Evolutionary conservation across 2,113 vertebrate species (phyloP).

Genomic region (Marcusenius ussheri): DNA sequence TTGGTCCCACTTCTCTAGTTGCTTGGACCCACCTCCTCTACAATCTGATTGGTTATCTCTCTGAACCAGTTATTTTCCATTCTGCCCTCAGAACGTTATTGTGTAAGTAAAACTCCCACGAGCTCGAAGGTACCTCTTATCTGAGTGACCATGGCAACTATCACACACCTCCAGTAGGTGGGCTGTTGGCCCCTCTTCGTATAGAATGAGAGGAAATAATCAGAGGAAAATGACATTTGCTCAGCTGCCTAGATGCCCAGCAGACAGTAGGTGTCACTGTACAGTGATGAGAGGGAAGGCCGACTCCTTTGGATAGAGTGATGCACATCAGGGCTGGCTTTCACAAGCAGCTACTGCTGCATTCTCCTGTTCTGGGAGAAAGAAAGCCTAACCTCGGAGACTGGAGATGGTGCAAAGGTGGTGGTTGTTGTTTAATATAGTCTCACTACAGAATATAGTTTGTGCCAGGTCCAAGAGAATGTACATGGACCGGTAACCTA

Average conservation of each 20-base stretch:
- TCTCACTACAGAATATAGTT: background rate
- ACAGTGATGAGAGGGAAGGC: background rate
- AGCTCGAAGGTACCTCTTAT: conserved; percentile 38
- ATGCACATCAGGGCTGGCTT: background rate
- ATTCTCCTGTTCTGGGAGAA: background rate
- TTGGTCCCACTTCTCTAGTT: background rate
- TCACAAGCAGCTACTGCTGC: background rate
- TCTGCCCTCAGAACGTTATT: background rate
- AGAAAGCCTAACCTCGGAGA: background rate
- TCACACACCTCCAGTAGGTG: conserved; percentile 35
- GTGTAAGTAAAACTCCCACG: background rate
- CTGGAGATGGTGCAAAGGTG: background rate
- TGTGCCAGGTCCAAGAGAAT: background rate
- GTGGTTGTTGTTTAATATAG: background rate
- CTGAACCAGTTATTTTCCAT: background rate
- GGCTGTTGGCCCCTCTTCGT: conserved; percentile 30
- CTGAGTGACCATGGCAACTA: conserved; percentile 25
- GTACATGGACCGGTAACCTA: background rate
- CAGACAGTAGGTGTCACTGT: background rate
- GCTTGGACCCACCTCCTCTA: background rate
- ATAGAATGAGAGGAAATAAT: background rate
- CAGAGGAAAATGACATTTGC: background rate
- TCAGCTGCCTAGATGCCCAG: background rate
- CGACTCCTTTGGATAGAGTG: background rate
- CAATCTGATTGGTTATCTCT: background rate